Conservation (phyloP, 53 echinoderm and acorn worm genomes). For the Mesocentrotus franciscanus region DNA sequence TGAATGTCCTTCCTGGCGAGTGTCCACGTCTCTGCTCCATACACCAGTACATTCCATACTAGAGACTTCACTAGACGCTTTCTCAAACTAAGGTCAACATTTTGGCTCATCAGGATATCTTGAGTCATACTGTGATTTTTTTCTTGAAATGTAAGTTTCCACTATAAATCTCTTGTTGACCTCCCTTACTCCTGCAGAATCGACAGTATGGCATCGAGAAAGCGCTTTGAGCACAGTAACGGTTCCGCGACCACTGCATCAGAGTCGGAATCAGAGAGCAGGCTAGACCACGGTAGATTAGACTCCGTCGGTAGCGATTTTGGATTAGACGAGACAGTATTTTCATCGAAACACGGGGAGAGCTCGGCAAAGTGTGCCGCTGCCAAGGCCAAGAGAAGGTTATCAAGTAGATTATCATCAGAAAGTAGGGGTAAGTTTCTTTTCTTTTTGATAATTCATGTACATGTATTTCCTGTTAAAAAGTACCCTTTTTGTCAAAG, state of each 20-base stretch:
- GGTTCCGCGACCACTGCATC: constrained; percentile 65
- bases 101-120: too few species aligned
- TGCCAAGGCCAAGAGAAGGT: constrained; percentile 72
- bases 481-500: neutral
- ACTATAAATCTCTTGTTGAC: too few species aligned
- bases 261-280: constrained; percentile 68
- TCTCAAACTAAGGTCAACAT: too few species aligned
- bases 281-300: constrained; percentile 72
- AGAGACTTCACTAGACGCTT: too few species aligned
- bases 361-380: constrained; percentile 59
- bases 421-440: constrained; percentile 82
- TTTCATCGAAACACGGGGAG: constrained; percentile 70
- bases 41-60: too few species aligned
- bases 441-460: neutral
- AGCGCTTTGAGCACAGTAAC: constrained; percentile 67
- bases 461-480: neutral
- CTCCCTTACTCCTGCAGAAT: constrained; percentile 38
- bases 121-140: neutral
- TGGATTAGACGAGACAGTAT: constrained; percentile 70
- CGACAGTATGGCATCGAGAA: constrained; percentile 60
- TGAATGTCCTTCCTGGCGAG: too few species aligned
- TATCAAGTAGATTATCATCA: constrained; percentile 83
- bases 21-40: too few species aligned
- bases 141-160: neutral
- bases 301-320: constrained; percentile 86